Evolutionary conservation across 1,140 invertebrate species (phyloP).

Genomic region (Pygmarrhopalites habei): DNA sequence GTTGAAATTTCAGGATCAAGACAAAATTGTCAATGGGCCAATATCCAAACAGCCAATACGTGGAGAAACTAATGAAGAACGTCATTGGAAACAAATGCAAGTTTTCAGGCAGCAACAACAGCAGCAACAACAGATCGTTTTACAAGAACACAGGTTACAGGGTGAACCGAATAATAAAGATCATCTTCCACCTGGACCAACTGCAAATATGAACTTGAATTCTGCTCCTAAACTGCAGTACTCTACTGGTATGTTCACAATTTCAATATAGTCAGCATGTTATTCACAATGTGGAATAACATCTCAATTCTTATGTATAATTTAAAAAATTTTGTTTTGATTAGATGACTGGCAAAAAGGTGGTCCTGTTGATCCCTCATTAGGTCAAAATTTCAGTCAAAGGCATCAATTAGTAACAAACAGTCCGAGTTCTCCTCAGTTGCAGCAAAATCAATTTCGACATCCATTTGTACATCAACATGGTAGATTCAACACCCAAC

Average conservation of each 20-base stretch:
- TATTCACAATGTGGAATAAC: too few species aligned
- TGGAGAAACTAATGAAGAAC: constrained; percentile 66
- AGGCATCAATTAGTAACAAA: not conserved
- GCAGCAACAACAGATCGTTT: constrained; percentile 70
- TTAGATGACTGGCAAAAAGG: constrained; percentile 30
- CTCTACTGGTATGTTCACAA: constrained; percentile 16
- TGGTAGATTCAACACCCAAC: not conserved
- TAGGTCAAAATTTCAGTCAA: constrained; percentile 12
- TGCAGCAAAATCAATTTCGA: constrained; percentile 35
- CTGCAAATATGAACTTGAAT: not conserved
- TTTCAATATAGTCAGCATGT: too few species aligned
- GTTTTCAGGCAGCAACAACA: constrained; percentile 67
- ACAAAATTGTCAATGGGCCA: constrained; percentile 51
- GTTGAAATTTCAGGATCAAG: constrained; percentile 63
- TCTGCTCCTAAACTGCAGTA: constrained; percentile 26
- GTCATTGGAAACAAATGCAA: constrained; percentile 79
- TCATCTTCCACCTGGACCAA: not conserved
- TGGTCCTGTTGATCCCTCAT: not conserved
- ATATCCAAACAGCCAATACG: constrained; percentile 56
- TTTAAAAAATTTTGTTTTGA: not conserved
- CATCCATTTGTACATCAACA: constrained; percentile 26
- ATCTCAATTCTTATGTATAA: too few species aligned
- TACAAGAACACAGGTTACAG: constrained; percentile 66
- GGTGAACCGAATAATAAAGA: constrained; percentile 45
- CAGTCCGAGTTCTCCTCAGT: constrained; percentile 19